Evolutionary conservation across 2,888 invertebrate genomes (phyloP).

Genomic region (Diachrysia chrysitis): DNA sequence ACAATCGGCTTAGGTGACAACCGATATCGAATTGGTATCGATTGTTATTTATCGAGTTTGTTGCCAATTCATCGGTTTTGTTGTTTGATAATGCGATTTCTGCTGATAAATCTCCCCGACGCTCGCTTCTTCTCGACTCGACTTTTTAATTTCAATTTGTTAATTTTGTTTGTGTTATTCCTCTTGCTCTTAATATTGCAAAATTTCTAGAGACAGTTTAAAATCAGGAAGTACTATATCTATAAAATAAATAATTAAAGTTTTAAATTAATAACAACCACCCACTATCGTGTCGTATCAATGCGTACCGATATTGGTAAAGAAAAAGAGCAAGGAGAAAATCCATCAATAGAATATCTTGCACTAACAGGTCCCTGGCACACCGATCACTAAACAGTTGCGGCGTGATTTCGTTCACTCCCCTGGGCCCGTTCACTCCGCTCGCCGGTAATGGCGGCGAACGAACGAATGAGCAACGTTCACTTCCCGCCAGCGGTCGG

Average conservation of each 20-base stretch:
- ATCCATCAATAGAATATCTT: conserved; percentile 16
- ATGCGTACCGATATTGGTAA: neutral
- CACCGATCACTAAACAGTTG: conserved; percentile 47
- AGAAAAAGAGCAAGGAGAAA: conserved; percentile 17
- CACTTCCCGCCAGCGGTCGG: conserved; percentile 19
- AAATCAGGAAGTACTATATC: neutral
- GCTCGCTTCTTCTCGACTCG: neutral
- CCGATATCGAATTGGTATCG: conserved; percentile 36
- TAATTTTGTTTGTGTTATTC: neutral
- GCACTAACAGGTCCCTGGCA: conserved; percentile 34
- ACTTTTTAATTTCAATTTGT: neutral
- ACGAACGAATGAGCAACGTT: conserved; percentile 48
- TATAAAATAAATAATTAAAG: neutral
- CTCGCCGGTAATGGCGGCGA: conserved; percentile 48
- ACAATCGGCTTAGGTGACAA: conserved; percentile 45
- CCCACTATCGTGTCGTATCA: too few relatives aligned
- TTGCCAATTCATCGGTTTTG: conserved; percentile 28
- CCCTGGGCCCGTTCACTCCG: conserved; percentile 49
- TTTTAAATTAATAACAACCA: neutral
- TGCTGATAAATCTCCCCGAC: conserved; percentile 5
- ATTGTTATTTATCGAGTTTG: conserved; percentile 41
- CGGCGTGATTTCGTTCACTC: conserved; percentile 53
- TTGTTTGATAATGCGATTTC: conserved; percentile 8
- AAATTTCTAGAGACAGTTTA: too few relatives aligned
- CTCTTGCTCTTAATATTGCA: neutral